Evolutionary conservation across 2,888 invertebrate species (phyloP), one percentile per base, ranked within the genome.

Genomic region (Siphonodentalium dalli): DNA sequence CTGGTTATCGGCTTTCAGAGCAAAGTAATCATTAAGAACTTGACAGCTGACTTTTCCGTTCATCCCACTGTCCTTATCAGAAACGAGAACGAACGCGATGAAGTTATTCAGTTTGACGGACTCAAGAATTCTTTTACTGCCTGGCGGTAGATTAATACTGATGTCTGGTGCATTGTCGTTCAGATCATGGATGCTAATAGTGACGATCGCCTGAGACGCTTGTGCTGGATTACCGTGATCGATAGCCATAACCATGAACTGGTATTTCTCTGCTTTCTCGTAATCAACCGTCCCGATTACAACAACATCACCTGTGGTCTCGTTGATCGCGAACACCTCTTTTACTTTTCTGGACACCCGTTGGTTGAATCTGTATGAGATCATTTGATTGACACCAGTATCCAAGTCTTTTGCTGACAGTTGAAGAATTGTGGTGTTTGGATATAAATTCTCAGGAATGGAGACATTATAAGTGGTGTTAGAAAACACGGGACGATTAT

Each of bases 11-110:
- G n/a, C 64, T 27, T 65, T 65, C 5, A 68, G 41, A 40, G 52
- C 38, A 34, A 68, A 68, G 37, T 59, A 54, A 34, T 66, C 48
- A 13, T 63, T 63, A 7, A 60, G 54, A 23, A 78, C 57, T 18
- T 55, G 58, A 59, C 77, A 78, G 13, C 54, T 59, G 2, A 75
- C 68, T 15, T 67, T 54, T 5, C 74, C 74, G 52, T 74, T 74
- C 0, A 58, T 47, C 1, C 71, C 76, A 23, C 58, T 62, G 59
- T 74, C 74, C 0, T 44, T 28, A 54, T 75, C 75, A 15, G 63
- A 68, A 9, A 96, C 93, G 0, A 92, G 92, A 11, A 97, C 92
- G 8, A 94, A 94, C 1, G 96, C 96, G 1, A 97, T 94, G 23
- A 96, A 90, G 28, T 92, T 91, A 27, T 92, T 93, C 75, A 92